phyloP scores from a whole-genome alignment of 2,888 invertebrate species.

The Gymnosoma rotundatum region DNA sequence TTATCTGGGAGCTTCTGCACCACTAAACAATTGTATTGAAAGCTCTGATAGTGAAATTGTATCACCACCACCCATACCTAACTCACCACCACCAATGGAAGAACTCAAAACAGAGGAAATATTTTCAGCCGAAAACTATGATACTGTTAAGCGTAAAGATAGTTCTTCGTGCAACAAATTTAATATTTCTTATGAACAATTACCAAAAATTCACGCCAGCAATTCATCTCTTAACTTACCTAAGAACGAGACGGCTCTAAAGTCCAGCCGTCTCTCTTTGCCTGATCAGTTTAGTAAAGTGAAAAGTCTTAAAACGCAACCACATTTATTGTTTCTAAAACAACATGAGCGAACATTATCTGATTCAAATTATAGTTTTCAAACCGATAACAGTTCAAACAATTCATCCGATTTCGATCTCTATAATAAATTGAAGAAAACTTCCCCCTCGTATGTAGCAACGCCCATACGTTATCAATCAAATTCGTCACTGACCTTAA shows the following conservation, averaged over 20 bases:
- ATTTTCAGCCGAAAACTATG: constrained; percentile 81
- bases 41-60: constrained; percentile 91
- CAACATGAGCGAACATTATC: constrained; percentile 80
- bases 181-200: constrained; percentile 80
- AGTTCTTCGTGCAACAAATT: constrained; percentile 76
- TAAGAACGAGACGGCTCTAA: constrained; percentile 77
- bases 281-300: constrained; percentile 81
- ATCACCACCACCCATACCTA: constrained; percentile 90
- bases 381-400: constrained; percentile 81
- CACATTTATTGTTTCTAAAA: constrained; percentile 74
- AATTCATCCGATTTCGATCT: constrained; percentile 81
- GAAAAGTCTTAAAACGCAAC: constrained; percentile 68
- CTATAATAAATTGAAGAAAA: constrained; percentile 80
- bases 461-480: constrained; percentile 78
- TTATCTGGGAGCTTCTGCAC: constrained; percentile 88
- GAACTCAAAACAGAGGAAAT: constrained; percentile 86
- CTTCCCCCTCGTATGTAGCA: constrained; percentile 77
- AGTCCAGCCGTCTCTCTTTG: constrained; percentile 80
- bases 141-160: constrained; percentile 81
- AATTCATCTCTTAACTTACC: constrained; percentile 80
- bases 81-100: constrained; percentile 86
- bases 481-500: constrained; percentile 78
- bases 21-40: constrained; percentile 87
- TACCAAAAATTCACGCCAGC: constrained; percentile 81
- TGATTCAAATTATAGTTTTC: constrained; percentile 82